phyloP scores from a whole-genome alignment of 2,888 invertebrate genomes.

The Eustalomyia histrio region DNA sequence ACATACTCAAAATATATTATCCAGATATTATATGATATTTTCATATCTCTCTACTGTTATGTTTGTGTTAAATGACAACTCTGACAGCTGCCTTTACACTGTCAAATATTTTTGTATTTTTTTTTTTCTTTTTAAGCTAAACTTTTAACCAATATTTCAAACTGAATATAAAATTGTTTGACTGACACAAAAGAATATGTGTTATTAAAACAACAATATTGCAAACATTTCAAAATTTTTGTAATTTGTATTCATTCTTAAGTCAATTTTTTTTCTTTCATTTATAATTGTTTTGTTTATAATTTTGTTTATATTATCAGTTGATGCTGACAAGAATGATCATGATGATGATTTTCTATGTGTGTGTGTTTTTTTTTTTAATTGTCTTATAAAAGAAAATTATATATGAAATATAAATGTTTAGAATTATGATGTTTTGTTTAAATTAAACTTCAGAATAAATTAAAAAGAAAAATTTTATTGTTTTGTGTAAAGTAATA shows the following conservation, averaged over 20 bases:
- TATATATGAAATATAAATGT: background rate
- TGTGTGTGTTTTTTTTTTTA: background rate
- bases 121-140: conserved; percentile 25
- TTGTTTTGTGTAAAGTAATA: background rate
- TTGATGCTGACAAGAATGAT: background rate
- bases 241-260: background rate
- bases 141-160: conserved; percentile 46
- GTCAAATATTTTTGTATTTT: conserved; percentile 51
- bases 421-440: background rate
- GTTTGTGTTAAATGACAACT: conserved; percentile 57
- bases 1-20: conserved; percentile 15
- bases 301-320: background rate
- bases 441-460: background rate
- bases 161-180: background rate
- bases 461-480: background rate
- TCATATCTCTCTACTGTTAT: no score
- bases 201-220: background rate
- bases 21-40: conserved; percentile 17
- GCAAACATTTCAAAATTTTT: background rate
- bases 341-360: background rate
- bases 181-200: conserved; percentile 6
- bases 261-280: conserved; percentile 2
- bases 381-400: background rate
- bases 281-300: background rate
- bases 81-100: conserved; percentile 64